Percentiles rank a stretch among this genome's conserved stretches.
These are phyloP conservation scores for Glaucidium brasilianum DNA, from an alignment of 2,113 vertebrate genomes.

Conservation along the genomic window DNA sequence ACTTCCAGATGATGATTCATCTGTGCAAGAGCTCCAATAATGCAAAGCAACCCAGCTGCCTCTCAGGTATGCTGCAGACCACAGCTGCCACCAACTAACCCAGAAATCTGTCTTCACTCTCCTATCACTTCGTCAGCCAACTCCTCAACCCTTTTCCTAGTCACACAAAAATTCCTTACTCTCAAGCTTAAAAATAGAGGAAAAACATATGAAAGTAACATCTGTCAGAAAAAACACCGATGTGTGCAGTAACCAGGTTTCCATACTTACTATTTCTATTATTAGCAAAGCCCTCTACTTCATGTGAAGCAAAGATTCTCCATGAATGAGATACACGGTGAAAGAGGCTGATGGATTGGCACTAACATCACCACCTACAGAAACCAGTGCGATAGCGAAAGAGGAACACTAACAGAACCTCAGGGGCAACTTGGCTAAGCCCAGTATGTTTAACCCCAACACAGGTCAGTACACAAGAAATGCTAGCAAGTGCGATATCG, in stretches of 20 bases:
- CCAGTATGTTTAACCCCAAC: background rate
- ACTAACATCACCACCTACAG: background rate
- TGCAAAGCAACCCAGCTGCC: background rate
- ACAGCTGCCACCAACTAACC: background rate
- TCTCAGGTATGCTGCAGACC: conserved; percentile 22
- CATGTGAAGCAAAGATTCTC: background rate
- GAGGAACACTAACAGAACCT: background rate
- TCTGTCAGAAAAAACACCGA: background rate
- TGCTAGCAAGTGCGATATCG: background rate
- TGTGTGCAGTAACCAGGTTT: background rate
- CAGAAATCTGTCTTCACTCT: conserved; percentile 22
- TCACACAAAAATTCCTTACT: background rate
- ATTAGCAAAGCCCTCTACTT: background rate
- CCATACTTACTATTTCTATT: background rate
- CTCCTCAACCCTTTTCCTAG: background rate
- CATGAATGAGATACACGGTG: accelerated
- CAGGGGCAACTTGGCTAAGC: background rate
- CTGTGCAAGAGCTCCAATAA: conserved; percentile 12
- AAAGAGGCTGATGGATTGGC: background rate
- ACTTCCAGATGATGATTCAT: conserved; percentile 32
- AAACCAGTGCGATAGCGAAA: background rate
- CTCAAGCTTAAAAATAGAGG: background rate
- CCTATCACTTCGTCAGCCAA: background rate
- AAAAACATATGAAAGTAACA: background rate
- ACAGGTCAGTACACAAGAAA: background rate